phyloP scores from a whole-genome alignment of 2,888 invertebrate species.

The Euzophera pinguis region DNA sequence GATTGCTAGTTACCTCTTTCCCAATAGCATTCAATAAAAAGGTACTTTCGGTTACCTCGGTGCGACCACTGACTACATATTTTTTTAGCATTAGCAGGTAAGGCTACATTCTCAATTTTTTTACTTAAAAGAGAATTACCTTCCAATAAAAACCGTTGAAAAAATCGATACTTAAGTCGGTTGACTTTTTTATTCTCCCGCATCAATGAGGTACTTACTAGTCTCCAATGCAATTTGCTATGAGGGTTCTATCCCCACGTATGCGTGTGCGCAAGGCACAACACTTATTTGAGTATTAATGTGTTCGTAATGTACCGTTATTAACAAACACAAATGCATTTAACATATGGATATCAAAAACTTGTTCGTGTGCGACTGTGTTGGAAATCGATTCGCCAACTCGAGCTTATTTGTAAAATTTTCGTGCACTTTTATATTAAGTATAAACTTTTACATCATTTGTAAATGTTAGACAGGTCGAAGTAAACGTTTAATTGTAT shows the following conservation, averaged over 20 bases:
- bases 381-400: slow-evolving; percentile 36
- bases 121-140: slow-evolving; percentile 7
- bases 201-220: slow-evolving; percentile 36
- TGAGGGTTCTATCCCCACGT: slow-evolving; percentile 48
- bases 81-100: no score
- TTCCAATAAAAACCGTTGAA: slow-evolving; percentile 43
- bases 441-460: slow-evolving; percentile 33
- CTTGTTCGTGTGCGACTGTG: slow-evolving; percentile 38
- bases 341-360: slow-evolving; percentile 37
- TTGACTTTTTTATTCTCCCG: slow-evolving; percentile 54
- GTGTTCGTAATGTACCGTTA: slow-evolving; percentile 56
- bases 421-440: slow-evolving; percentile 53
- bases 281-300: slow-evolving; percentile 42
- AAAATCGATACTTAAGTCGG: slow-evolving; percentile 52
- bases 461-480: slow-evolving; percentile 36
- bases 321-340: slow-evolving; percentile 50
- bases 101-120: no score
- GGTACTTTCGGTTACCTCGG: slow-evolving; percentile 12
- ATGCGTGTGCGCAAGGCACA: slow-evolving; percentile 53
- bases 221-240: slow-evolving; percentile 45
- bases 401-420: slow-evolving; percentile 48
- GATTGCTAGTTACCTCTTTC: slow-evolving; percentile 28
- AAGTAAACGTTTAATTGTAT: slow-evolving; percentile 44
- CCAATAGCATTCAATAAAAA: slow-evolving; percentile 38
- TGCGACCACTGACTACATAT: neutral